Evolutionary conservation across 2,113 vertebrate genomes (phyloP), one percentile per base, ranked within the genome.

Genomic region (Indicator indicator): DNA sequence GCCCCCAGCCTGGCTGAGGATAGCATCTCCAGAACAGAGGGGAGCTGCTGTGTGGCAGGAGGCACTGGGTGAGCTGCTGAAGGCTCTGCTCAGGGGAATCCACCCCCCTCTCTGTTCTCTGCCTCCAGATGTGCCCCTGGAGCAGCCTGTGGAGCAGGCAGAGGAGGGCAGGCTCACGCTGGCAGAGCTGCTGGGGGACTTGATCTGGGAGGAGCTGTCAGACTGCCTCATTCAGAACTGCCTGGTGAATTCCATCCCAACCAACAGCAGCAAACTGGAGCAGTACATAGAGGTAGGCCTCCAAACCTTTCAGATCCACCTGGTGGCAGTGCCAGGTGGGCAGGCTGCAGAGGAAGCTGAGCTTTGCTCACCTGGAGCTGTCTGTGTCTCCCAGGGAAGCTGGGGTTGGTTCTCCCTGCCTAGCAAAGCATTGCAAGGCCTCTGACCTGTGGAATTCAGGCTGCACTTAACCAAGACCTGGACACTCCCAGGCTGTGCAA

Each of bases 181-280:
- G 8, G 97, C 98, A 1, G 96, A 98, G 26, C 97, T 99, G 73
- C 96, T 99, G 32, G 99, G 99, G 14, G 98, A 98, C 54, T 64
- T 98, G 94, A 98, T 99, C 72, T 99, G 99, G 99, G 98, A 99
- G 83, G 99, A 99, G 30, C 90, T 99, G 48, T 99, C 98, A 0
- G 98, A 98, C 71, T 99, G 98, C 94, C 98, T 99, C 94, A 99
- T 99, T 95, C 98, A 98, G 50, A 98, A 99, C 90, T 99, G 99
- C 81, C 96, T 99, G 84, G 97, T 99, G 77, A 97, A 99, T 90
- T 99, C 99, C 40, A 99, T 99, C 81, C 99, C 99, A 5, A 98
- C 96, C 50, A 98, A 98, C 42, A 99, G 98, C 97, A 99, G 97
- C 97, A 98, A 99, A 86, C 98, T 99, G 30, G 98, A 98, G 42